A percentile compares a stretch with the other conserved stretches of the same genome.
Conservation (phyloP, 1,140 invertebrate genomes). For the Hypsibius dujardini region DNA sequence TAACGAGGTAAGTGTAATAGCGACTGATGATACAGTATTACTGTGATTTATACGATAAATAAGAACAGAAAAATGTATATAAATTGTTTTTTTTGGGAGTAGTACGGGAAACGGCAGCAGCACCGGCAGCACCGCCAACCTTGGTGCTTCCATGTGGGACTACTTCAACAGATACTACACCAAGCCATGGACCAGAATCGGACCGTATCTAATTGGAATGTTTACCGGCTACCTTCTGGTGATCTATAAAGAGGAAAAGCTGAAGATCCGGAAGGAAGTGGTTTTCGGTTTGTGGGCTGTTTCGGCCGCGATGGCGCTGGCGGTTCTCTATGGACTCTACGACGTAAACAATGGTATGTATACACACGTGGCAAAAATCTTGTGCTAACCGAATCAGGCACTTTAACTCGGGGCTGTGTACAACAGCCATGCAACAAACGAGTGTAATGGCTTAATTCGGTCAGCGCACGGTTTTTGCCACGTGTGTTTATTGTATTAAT, state of each 20-base stretch:
- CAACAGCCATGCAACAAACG: no score
- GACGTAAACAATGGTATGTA: constrained; percentile 17
- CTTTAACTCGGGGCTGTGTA: no score
- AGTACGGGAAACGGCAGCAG: no score
- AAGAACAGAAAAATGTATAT: not conserved
- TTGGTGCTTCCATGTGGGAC: constrained; percentile 14
- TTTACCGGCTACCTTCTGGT: constrained; percentile 33
- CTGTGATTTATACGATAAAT: no score
- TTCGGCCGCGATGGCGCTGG: constrained; percentile 15
- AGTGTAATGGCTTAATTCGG: no score
- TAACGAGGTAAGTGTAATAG: not conserved
- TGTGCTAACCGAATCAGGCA: no score
- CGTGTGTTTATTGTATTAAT: no score
- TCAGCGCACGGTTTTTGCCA: no score
- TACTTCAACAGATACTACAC: constrained; percentile 83
- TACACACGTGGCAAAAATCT: no score
- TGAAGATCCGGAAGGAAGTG: constrained; percentile 17
- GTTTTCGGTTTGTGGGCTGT: constrained; percentile 18
- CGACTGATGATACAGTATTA: no score
- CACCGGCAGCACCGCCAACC: not conserved
- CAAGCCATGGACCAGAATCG: constrained; percentile 38
- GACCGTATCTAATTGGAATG: constrained; percentile 38
- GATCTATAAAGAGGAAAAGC: constrained; percentile 20
- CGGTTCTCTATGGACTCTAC: constrained; percentile 21
- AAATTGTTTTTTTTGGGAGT: not conserved